Conservation (phyloP, 1,140 invertebrate species). For the Samia ricini region DNA sequence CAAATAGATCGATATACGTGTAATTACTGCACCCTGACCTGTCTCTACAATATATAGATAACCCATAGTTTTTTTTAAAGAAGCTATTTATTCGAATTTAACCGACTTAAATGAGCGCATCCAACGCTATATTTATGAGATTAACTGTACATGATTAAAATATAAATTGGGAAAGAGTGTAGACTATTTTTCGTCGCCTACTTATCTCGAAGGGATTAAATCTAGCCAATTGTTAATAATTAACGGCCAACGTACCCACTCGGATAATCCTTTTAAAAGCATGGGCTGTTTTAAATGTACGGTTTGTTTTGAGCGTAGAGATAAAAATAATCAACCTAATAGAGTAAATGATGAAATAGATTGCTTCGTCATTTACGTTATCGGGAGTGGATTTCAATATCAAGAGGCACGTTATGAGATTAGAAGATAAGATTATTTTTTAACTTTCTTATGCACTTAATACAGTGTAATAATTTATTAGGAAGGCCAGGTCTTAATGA, state of each 20-base stretch:
- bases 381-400: too few relatives aligned
- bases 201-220: neutral
- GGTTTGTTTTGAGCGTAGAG: neutral
- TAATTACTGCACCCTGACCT: too few relatives aligned
- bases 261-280: neutral
- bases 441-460: too few relatives aligned
- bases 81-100: neutral
- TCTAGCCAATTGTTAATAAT: neutral
- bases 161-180: neutral
- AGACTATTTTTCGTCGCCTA: neutral
- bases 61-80: neutral
- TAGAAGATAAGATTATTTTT: too few relatives aligned
- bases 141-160: neutral
- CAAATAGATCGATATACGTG: too few relatives aligned
- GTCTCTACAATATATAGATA: too few relatives aligned
- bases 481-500: too few relatives aligned
- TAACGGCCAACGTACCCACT: constrained; percentile 1
- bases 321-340: too few relatives aligned
- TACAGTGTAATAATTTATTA: too few relatives aligned
- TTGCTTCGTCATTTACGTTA: too few relatives aligned
- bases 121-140: neutral
- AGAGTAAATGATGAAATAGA: too few relatives aligned
- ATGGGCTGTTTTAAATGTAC: neutral
- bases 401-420: too few relatives aligned
- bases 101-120: neutral